Evolutionary conservation across 2,113 vertebrate genomes (phyloP), one percentile per base, ranked within the genome.

Genomic region (Strix uralensis): DNA sequence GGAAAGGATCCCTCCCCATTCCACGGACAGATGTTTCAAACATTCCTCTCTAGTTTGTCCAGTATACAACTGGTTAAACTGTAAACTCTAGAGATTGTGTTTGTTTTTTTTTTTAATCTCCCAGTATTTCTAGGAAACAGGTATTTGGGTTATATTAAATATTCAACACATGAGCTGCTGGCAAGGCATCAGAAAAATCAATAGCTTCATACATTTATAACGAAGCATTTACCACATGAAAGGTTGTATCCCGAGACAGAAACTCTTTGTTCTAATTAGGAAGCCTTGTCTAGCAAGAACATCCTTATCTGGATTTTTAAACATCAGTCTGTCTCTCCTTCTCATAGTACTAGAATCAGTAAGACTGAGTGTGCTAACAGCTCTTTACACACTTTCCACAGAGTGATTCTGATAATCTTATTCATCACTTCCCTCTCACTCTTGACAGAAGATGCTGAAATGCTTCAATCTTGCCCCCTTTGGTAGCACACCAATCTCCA

Each of bases 131-230:
- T 94, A 96, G 88, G 90, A 96, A 97, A 92, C 42, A 58, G 94
- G 32, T 90, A 95, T 96, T 95, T 93, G 94, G 73, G 74, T 92
- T 95, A 92, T 73, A 96, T 94, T 96, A 94, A 97, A 92, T 88
- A 96, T 87, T 93, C 82, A 92, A 69, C 75, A 58, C 79, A 81
- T 3, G 25, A 94, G 92, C 86, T 93, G 71, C 90, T 94, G 86
- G 95, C 94, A 94, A 89, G 44, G 73, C 79, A 74, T 87, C 81
- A 89, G 73, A 81, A 96, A 96, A 96, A 96, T 94, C 94, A 97
- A 95, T 90, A 95, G 54, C 63, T 96, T 94, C 58, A 84, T 81
- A 51, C 62, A 90, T 79, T 92, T 88, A 46, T 84, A 95, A 94
- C 71, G 66, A 79, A 89, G 77, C 92, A 62, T 92, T 97, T 95